Conservation (phyloP, 2,888 invertebrate species). For the Drosophila aldrichi region DNA sequence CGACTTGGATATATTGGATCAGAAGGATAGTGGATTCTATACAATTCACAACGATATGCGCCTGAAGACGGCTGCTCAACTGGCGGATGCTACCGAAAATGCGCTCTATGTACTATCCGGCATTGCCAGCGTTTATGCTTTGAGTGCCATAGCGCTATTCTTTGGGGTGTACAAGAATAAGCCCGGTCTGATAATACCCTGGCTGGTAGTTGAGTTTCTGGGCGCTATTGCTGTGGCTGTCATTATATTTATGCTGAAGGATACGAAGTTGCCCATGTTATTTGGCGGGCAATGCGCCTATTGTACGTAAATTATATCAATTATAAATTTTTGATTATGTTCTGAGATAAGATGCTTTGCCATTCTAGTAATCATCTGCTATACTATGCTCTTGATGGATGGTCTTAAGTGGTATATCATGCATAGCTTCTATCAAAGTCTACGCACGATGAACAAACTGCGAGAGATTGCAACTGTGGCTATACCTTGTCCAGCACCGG, state of each 20-base stretch:
- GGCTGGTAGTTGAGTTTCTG: slow-evolving; percentile 83
- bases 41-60: slow-evolving; percentile 83
- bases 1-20: slow-evolving; percentile 84
- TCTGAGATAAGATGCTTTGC: background rate
- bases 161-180: slow-evolving; percentile 84
- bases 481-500: slow-evolving; percentile 85
- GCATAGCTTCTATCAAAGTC: slow-evolving; percentile 83
- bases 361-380: slow-evolving; percentile 77
- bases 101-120: slow-evolving; percentile 79
- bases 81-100: slow-evolving; percentile 83
- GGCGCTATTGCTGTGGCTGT: slow-evolving; percentile 74
- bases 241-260: slow-evolving; percentile 76
- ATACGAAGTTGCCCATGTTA: slow-evolving; percentile 76
- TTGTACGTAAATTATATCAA: slow-evolving; percentile 67
- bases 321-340: background rate
- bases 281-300: slow-evolving; percentile 82
- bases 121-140: slow-evolving; percentile 75
- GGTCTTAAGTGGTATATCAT: slow-evolving; percentile 84
- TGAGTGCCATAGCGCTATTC: slow-evolving; percentile 83
- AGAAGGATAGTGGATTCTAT: slow-evolving; percentile 84
- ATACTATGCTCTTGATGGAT: slow-evolving; percentile 78
- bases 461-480: slow-evolving; percentile 85
- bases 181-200: slow-evolving; percentile 83
- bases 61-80: slow-evolving; percentile 79
- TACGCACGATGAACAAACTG: slow-evolving; percentile 84